Evolutionary conservation across 1,140 invertebrate species (phyloP), one percentile per base, ranked within the genome.

Genomic region (Lordiphosa collinella): DNA sequence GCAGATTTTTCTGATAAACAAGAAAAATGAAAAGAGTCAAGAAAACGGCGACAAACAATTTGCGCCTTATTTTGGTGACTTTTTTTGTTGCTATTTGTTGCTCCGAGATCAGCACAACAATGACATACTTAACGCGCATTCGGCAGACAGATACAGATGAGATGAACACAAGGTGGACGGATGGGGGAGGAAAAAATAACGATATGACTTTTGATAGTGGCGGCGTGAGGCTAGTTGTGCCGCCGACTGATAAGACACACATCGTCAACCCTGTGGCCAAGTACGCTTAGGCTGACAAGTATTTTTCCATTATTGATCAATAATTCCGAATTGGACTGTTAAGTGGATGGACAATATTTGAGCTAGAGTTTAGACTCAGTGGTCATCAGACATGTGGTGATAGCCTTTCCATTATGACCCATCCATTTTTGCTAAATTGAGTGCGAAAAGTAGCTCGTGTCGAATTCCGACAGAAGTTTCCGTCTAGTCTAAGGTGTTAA

Each of bases 21-120:
- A 56, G 56, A 61, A 69, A 78, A 84, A 84, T 84, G 63, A 69
- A 84, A 84, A 84, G 55, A 84, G 72, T 84, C 72, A 84, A 84
- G 78, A 73, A 82, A 72, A 76, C 53, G 67, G 59, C 43, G 78
- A 84, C 79, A 84, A 44, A 53, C 64, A 67, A 65, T 58, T 29
- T 53, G 41, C 64, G 41, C 41, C 29, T 44, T 44, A 44, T 44
- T 29, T 44, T 44, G 11, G 38, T 49, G 25, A 8, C 25, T 49
- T 41, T 55, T 29, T 22, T 37, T 49, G 16, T 46, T 47, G 55
- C 57, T 47, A 43, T 59, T 51, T 75, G 59, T 53, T 56, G 73
- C 53, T 49, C 25, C 48, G 55, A 82, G 63, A 48, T 53, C 59
- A 73, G 64, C 56, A 53, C 53, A 76, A 84, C 78, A 84, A 84